Evolutionary conservation across 2,113 vertebrate genomes (phyloP).

Genomic region (Cephalopholis sonnerati): DNA sequence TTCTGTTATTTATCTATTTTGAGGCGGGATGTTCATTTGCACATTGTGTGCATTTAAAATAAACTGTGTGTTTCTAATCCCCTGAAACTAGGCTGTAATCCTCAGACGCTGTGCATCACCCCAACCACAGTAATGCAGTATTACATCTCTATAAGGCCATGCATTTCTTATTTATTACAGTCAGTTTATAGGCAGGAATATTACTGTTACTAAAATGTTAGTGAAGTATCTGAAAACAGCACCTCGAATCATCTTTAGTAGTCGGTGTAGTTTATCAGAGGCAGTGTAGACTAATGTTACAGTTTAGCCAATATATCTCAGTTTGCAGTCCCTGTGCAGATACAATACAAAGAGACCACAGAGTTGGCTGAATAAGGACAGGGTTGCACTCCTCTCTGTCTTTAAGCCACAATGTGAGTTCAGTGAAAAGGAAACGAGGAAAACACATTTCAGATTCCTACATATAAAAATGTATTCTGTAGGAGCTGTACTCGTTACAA

Average conservation of each 20-base stretch:
- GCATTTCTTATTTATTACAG: background rate
- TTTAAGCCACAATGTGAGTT: background rate
- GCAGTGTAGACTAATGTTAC: no score
- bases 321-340: background rate
- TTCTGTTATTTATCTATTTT: conserved; percentile 67
- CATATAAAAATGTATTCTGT: background rate
- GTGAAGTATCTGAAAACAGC: background rate
- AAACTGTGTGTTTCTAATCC: conserved; percentile 50
- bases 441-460: background rate
- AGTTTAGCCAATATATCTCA: background rate
- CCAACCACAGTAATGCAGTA: background rate
- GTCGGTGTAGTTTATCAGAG: background rate
- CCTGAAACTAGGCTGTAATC: conserved; percentile 33
- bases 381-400: background rate
- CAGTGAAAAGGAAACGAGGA: background rate
- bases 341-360: background rate
- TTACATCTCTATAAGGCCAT: conserved; percentile 1
- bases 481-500: background rate
- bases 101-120: conserved; percentile 18
- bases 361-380: background rate
- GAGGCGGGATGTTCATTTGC: conserved; percentile 59
- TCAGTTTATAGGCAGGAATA: background rate
- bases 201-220: background rate
- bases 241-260: background rate
- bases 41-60: conserved; percentile 52